Evolutionary conservation across 2,113 vertebrate species (phyloP).

Genomic region (Lagopus leucura): DNA sequence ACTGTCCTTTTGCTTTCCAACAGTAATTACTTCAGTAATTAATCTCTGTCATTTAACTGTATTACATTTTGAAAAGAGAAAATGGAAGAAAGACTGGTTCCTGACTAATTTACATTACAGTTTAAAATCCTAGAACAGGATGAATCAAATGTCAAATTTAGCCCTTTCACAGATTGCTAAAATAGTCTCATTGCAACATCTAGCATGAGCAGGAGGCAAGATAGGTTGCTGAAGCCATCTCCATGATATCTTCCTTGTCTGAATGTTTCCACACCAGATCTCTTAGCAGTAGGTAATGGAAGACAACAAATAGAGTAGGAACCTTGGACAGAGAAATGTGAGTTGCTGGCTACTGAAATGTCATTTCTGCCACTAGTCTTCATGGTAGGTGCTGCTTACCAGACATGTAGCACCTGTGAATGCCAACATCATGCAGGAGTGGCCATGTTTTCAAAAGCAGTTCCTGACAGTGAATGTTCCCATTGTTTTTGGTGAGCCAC

Average conservation of each 20-base stretch:
- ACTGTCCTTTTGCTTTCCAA: slow-evolving; percentile 83
- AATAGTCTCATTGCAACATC: slow-evolving; percentile 38
- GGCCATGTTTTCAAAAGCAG: not conserved
- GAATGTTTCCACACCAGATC: not conserved
- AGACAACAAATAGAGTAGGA: slow-evolving; percentile 3
- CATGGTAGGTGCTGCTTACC: not conserved
- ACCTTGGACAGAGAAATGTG: not conserved
- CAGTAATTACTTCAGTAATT: slow-evolving; percentile 85
- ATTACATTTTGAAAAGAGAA: slow-evolving; percentile 86
- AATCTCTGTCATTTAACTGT: slow-evolving; percentile 86
- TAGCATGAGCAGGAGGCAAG: not conserved
- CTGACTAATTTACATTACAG: slow-evolving; percentile 84
- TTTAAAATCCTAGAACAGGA: slow-evolving; percentile 80
- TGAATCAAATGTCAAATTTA: slow-evolving; percentile 80
- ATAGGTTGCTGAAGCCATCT: slow-evolving; percentile 1
- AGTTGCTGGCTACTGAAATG: not conserved
- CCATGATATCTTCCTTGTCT: not conserved
- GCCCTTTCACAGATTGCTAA: slow-evolving; percentile 65
- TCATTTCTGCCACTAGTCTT: not conserved
- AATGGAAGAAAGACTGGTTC: slow-evolving; percentile 83
- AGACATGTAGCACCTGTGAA: not conserved
- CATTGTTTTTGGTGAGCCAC: accelerated
- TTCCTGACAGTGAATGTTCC: not conserved
- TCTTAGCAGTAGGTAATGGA: not conserved
- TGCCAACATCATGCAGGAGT: not conserved